phyloP scores from a whole-genome alignment of 2,888 invertebrate species.

The Leptopilina syphax region DNA sequence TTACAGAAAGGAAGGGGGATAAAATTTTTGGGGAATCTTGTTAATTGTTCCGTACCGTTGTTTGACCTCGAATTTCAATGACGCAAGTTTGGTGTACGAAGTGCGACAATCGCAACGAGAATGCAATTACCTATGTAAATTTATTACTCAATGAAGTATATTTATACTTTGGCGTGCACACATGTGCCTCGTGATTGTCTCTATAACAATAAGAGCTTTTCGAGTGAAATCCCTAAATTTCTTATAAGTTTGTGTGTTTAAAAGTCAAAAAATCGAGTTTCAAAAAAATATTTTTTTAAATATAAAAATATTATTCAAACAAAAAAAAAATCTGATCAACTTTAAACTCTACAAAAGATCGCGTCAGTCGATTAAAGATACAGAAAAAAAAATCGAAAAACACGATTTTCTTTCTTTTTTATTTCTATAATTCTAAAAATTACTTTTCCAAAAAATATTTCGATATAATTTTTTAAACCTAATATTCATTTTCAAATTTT shows the following conservation, averaged over 20 bases:
- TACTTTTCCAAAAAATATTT: too few species aligned
- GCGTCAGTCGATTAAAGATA: too few species aligned
- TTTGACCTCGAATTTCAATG: slow-evolving; percentile 23
- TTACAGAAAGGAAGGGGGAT: background rate
- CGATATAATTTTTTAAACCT: too few species aligned
- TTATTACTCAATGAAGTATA: slow-evolving; percentile 22
- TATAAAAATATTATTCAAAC: too few species aligned
- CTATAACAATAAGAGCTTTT: background rate
- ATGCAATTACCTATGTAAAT: slow-evolving; percentile 37
- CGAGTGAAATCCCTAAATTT: background rate
- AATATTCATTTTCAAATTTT: too few species aligned
- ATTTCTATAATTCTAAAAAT: too few species aligned
- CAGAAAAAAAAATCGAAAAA: too few species aligned
- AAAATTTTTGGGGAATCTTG: background rate
- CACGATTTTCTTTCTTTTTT: too few species aligned
- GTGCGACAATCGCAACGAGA: slow-evolving; percentile 32
- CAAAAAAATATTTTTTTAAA: too few species aligned
- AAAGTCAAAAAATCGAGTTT: background rate
- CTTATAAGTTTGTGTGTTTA: background rate
- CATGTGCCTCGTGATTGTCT: slow-evolving; percentile 36
- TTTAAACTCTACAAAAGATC: background rate
- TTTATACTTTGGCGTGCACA: slow-evolving; percentile 23
- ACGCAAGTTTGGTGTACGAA: slow-evolving; percentile 25
- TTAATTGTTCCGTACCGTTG: slow-evolving; percentile 22
- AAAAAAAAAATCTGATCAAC: too few species aligned